Percentiles rank a stretch among this genome's conserved stretches.
Evolutionary conservation across 2,888 invertebrate species (phyloP).

Genomic region (Hipparchia semele): DNA sequence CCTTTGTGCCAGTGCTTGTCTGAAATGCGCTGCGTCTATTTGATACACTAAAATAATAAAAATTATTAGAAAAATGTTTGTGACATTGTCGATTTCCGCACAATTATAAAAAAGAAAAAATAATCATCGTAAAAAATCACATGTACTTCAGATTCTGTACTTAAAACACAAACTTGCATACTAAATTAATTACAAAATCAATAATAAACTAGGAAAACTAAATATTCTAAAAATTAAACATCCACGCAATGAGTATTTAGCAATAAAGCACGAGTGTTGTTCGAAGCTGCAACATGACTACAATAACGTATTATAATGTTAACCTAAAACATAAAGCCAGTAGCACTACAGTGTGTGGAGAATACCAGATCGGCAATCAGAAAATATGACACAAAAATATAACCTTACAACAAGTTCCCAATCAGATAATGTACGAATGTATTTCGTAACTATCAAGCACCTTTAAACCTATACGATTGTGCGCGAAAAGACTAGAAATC

Average conservation of each 20-base stretch:
- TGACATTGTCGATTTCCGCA: conserved; percentile 55
- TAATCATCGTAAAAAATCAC: conserved; percentile 75
- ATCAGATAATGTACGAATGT: conserved; percentile 58
- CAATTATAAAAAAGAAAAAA: conserved; percentile 60
- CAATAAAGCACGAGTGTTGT: conserved; percentile 80
- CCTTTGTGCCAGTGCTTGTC: conserved; percentile 34
- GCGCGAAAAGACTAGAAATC: conserved; percentile 79
- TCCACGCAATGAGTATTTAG: conserved; percentile 81
- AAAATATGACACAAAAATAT: conserved; percentile 79
- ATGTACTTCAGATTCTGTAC: conserved; percentile 79
- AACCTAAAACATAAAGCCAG: conserved; percentile 72
- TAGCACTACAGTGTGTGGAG: conserved; percentile 74
- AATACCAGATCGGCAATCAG: conserved; percentile 59
- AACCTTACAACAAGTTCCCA: conserved; percentile 62
- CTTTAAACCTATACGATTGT: conserved; percentile 72
- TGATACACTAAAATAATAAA: conserved; percentile 37
- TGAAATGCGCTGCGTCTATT: conserved; percentile 56
- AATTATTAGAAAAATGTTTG: conserved; percentile 52
- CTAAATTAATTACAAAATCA: conserved; percentile 54
- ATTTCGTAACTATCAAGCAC: conserved; percentile 73
- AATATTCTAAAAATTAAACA: conserved; percentile 70
- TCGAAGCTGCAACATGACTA: conserved; percentile 81
- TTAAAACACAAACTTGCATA: conserved; percentile 74
- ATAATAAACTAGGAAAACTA: conserved; percentile 58
- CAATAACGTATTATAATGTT: conserved; percentile 60